Base-by-base conservation (phyloP, 2,888 invertebrate genomes). In the Erebia aethiops region DNA sequence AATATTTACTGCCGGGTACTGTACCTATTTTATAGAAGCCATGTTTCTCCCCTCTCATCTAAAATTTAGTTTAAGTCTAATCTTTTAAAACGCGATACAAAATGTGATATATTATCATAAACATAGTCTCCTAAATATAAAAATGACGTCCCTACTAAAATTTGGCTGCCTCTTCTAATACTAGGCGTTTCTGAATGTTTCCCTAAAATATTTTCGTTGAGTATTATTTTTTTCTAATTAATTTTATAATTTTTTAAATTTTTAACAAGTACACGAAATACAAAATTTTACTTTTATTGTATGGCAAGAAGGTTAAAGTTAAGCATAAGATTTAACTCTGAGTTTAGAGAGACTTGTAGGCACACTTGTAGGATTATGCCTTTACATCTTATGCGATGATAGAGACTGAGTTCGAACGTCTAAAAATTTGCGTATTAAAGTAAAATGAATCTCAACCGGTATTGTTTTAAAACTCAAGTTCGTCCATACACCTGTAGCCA, bases 111-210 rank as follows among this genome's bases (percentile, higher is more conserved):
- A 13, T 57, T 13, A 13, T 57, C 2, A 26, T 57, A 56, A 21
- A 13, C 16, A 57, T 56, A 57, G 26, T 56, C 26, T 26, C 54
- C 18, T 54, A 54, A 1, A 21, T 57, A 57, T 57, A 71, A 75
- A 61, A 65, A 16, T 64, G 54, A 64, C 70, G 74, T 60, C 69
- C 70, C 70, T 79, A 78, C 66, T 77, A 78, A 14, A 79, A 79
- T 80, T 80, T 80, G 80, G 80, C 80, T 77, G 77, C 71, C 73
- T 18, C 16, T 7, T 9, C 0, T 61, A 61, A 61, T 54, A 75
- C 73, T 56, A 18, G 21, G 56, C 9, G 35, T 16, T 13, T 57
- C 11, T 26, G 13, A 26, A 74, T 76, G 76, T 67, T 67, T 64
- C 52, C 41, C 63, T 52, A 61, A 68, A 62, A 63, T 60, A 69